Base-by-base conservation (phyloP, 2,888 invertebrate species). In the Mythimna ferrago region DNA sequence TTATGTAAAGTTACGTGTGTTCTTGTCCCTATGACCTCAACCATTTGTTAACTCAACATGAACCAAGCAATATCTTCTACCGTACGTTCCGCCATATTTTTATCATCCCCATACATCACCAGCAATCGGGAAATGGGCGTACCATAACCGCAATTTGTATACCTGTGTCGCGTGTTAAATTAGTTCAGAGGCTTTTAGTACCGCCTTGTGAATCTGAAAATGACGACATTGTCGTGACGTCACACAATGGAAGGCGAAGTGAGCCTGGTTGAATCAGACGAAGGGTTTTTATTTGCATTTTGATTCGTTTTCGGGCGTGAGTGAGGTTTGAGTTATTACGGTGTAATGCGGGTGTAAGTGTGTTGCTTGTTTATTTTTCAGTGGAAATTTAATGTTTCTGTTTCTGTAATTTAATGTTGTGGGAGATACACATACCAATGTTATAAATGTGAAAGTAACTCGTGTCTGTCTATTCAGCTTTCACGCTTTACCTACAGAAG, bases 121-220 rank as follows among this genome's bases (percentile, higher is more conserved):
- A 66, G 56, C 78, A 79, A 71, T 66, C 71, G 53, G 51, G 14
- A 53, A 81, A 81, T 73, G 71, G 67, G 41, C 11, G 41, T 11
- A 14, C 68, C 32, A 16, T 58, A 2, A 19, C 51, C 67, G 63
- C 61, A 54, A 38, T 65, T 75, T 73, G 62, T 38, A 7, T 71
- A 71, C 58, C 69, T 81, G 61, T 56, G 73, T 54, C 66, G 44
- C 41, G n/a, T 73, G 56, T 26, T 57, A 68, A 78, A 76, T 81
- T 76, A 73, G 78, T 71, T 69, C 56, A n/a, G 73, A 73, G 76
- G 70, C 51, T 72, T 81, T 83, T 73, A 58, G 66, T 71, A 26
- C 48, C 51, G 58, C 67, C 48, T 56, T 44, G 66, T 54, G 58
- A 35, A 71, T 57, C 10, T 53, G 61, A 73, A 78, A 72, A 71